These are phyloP conservation scores for Channa striata DNA, from an alignment of 2,797 vertebrate genomes.

Conservation along the genomic window DNA sequence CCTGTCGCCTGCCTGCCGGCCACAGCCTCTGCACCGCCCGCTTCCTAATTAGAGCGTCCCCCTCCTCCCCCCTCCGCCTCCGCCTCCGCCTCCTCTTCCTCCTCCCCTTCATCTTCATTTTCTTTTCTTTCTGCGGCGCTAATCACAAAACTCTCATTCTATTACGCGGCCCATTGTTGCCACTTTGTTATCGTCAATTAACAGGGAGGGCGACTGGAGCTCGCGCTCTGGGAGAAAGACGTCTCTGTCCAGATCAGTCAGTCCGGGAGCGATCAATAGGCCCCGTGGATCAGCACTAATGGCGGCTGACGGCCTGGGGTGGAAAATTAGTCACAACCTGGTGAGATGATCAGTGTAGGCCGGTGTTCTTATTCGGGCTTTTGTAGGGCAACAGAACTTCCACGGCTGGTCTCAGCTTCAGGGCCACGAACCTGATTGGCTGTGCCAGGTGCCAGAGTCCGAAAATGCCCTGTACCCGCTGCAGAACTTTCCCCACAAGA, in stretches of 20 bases:
- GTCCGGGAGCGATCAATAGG: conserved; percentile 83
- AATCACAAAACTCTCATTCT: conserved; percentile 83
- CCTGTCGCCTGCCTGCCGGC: conserved; percentile 86
- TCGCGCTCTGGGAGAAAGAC: conserved; percentile 77
- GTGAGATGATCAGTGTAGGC: conserved; percentile 62
- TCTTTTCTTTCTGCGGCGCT: conserved; percentile 81
- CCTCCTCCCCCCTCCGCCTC: conserved; percentile 6
- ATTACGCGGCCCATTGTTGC: conserved; percentile 82
- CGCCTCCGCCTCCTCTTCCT: conserved; percentile 20
- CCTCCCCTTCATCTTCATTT: conserved; percentile 73
- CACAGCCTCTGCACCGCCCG: conserved; percentile 80
- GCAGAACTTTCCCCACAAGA: too few species aligned
- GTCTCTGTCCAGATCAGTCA: conserved; percentile 86
- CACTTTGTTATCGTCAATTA: conserved; percentile 87
- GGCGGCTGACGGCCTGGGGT: conserved; percentile 74
- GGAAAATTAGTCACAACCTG: conserved; percentile 82
- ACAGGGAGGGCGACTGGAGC: conserved; percentile 76
- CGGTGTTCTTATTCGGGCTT: conserved; percentile 36
- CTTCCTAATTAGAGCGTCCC: conserved; percentile 83
- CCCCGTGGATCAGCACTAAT: conserved; percentile 71
- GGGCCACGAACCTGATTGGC: too few species aligned
- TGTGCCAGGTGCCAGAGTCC: too few species aligned
- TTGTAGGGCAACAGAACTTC: conserved; percentile 24
- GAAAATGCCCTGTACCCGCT: too few species aligned
- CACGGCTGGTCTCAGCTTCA: background rate